These are phyloP conservation scores for Carterocephalus palaemon DNA, from an alignment of 2,888 invertebrate genomes.

Conservation along the genomic window DNA sequence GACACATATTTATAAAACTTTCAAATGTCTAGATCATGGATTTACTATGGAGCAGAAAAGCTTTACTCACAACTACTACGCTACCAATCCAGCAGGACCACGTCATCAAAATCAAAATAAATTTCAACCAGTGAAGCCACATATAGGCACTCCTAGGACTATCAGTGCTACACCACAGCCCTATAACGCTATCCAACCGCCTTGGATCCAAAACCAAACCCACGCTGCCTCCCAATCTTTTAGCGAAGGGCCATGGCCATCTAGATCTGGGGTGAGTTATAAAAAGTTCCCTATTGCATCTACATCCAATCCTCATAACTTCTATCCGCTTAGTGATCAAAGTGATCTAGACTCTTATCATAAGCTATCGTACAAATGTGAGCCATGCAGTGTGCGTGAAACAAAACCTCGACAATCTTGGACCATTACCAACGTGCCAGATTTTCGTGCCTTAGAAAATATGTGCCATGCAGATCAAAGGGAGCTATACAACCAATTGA, in stretches of 20 bases:
- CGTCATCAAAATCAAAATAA: conserved; percentile 68
- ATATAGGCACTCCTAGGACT: conserved; percentile 57
- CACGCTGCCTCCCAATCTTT: conserved; percentile 55
- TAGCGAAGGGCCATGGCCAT: conserved; percentile 66
- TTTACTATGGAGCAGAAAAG: conserved; percentile 76
- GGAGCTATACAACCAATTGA: conserved; percentile 65
- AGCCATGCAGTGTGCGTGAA: conserved; percentile 63
- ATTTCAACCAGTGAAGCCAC: conserved; percentile 60
- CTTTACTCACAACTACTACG: conserved; percentile 72
- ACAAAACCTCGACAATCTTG: conserved; percentile 72
- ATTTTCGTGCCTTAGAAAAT: conserved; percentile 63
- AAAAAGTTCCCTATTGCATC: conserved; percentile 68
- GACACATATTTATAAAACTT: conserved; percentile 80
- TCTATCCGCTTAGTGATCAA: conserved; percentile 63
- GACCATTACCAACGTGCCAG: conserved; percentile 71
- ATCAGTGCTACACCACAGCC: conserved; percentile 65
- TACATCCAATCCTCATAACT: conserved; percentile 59
- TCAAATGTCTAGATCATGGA: conserved; percentile 78
- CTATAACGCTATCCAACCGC: conserved; percentile 64
- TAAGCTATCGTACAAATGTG: conserved; percentile 64
- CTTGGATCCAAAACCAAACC: conserved; percentile 65
- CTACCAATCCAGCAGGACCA: conserved; percentile 66
- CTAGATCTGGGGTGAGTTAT: conserved; percentile 57
- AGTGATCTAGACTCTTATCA: conserved; percentile 60
- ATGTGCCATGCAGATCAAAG: conserved; percentile 68